Conservation (phyloP, 2,888 invertebrate species). For the Protophormia terraenovae region DNA sequence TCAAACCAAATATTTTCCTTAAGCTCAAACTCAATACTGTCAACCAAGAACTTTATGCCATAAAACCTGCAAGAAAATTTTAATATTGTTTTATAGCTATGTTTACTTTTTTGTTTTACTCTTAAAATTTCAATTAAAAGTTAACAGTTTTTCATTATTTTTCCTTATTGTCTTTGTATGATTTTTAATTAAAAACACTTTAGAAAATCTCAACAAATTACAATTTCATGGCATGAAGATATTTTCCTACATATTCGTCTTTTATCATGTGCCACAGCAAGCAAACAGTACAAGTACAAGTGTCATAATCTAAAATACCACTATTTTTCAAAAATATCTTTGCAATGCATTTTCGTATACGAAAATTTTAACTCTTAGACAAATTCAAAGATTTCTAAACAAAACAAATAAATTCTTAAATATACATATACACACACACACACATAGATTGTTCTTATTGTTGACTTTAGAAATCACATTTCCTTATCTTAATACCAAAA, state of each 20-base stretch:
- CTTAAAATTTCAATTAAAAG: slow-evolving; percentile 21
- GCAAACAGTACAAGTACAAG: not conserved
- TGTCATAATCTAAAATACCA: slow-evolving; percentile 2
- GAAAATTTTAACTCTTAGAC: not conserved
- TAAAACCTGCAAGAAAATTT: too few relatives aligned
- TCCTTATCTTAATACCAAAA: slow-evolving; percentile 61
- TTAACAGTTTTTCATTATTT: not conserved
- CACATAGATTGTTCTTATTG: slow-evolving; percentile 16
- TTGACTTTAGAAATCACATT: slow-evolving; percentile 61
- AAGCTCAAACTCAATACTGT: too few relatives aligned
- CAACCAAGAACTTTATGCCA: too few relatives aligned
- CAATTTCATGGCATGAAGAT: not conserved
- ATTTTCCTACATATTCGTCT: not conserved
- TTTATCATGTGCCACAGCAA: not conserved
- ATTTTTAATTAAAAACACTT: slow-evolving; percentile 20
- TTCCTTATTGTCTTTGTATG: not conserved
- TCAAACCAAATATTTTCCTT: too few relatives aligned
- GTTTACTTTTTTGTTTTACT: not conserved
- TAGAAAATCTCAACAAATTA: slow-evolving; percentile 13
- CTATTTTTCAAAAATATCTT: slow-evolving; percentile 12
- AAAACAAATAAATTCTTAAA: slow-evolving; percentile 1
- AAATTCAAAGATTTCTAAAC: slow-evolving; percentile 27
- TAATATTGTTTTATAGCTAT: too few relatives aligned
- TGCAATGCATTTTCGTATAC: not conserved
- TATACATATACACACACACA: not conserved